These are phyloP conservation scores for Phytoseiulus persimilis DNA, from an alignment of 2,888 invertebrate genomes.

Conservation along the genomic window DNA sequence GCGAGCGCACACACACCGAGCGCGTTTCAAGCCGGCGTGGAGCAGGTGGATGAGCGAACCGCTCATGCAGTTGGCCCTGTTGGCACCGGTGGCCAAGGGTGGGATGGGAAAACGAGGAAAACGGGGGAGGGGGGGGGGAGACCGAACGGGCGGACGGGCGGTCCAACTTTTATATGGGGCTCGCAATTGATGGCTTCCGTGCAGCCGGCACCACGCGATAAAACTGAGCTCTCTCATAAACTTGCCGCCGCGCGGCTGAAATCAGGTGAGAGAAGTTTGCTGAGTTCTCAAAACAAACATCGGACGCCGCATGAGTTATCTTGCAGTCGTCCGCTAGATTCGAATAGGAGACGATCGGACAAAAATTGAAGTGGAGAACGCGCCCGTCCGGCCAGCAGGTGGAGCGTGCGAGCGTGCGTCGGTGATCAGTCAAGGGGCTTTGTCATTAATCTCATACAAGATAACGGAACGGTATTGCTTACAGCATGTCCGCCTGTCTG, in stretches of 20 bases:
- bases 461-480: constrained; percentile 13
- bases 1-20: background rate
- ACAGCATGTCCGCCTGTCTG: background rate
- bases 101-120: background rate
- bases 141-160: background rate
- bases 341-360: background rate
- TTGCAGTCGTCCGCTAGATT: background rate
- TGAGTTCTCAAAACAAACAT: background rate
- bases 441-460: constrained; percentile 36
- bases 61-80: background rate
- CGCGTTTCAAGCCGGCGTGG: background rate
- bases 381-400: background rate
- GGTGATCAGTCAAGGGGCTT: constrained; percentile 38
- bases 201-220: background rate
- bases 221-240: background rate
- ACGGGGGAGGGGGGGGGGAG: background rate
- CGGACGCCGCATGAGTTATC: background rate
- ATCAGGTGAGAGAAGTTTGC: background rate
- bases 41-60: background rate
- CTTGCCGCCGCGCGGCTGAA: background rate
- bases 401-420: constrained; percentile 20
- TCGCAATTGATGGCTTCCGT: background rate
- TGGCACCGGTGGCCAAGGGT: background rate
- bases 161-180: background rate
- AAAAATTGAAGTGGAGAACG: background rate